Percentiles rank a stretch among this genome's conserved stretches.
Evolutionary conservation across 2,113 vertebrate genomes (phyloP).

Genomic region (Marcusenius ussheri): DNA sequence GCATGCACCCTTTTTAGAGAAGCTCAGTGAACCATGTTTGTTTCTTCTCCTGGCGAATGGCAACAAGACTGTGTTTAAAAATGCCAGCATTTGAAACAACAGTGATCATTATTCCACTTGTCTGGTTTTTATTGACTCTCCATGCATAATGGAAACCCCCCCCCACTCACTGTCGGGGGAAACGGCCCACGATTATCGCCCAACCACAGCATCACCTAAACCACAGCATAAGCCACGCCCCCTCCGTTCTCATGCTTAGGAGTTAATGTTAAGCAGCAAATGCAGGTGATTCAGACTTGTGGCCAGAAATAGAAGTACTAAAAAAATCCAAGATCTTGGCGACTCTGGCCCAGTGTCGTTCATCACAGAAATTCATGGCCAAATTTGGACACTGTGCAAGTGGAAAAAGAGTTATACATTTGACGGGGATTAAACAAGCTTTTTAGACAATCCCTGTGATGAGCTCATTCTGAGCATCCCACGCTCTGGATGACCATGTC

Average conservation of each 20-base stretch:
- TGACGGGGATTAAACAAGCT: neutral
- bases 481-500: neutral
- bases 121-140: neutral
- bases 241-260: neutral
- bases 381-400: neutral
- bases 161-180: neutral
- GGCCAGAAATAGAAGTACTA: neutral
- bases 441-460: neutral
- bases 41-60: neutral
- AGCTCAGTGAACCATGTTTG: neutral
- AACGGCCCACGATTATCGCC: constrained; percentile 42
- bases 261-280: neutral
- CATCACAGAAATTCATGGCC: neutral
- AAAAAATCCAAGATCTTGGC: neutral
- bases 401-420: neutral
- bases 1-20: neutral
- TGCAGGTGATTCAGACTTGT: neutral
- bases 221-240: neutral
- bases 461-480: neutral
- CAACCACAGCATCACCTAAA: neutral
- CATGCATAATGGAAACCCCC: constrained; percentile 16
- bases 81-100: neutral
- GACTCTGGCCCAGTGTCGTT: neutral
- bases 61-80: too few species aligned
- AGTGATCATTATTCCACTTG: neutral